Evolutionary conservation across 1,140 invertebrate species (phyloP).

Genomic region (Oppia nitens): DNA sequence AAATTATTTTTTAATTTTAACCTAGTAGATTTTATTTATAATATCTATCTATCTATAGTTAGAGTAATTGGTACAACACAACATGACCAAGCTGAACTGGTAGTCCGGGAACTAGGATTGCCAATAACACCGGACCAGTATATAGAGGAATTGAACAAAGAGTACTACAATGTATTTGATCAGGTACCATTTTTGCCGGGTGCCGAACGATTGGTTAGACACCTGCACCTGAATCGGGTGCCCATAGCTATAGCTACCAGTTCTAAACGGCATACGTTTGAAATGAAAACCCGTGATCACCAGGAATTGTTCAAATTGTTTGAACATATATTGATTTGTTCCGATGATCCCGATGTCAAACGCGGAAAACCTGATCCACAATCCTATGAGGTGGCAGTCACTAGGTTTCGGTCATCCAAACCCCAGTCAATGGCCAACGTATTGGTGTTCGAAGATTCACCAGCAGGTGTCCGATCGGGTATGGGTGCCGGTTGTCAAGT

Average conservation of each 20-base stretch:
- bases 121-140: conserved; percentile 10
- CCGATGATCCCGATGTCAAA: conserved; percentile 15
- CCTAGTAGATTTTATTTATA: too few relatives aligned
- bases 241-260: conserved; percentile 16
- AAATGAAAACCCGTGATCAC: conserved; percentile 7
- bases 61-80: conserved; percentile 3
- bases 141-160: background rate
- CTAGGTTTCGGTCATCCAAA: background rate
- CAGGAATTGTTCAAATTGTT: conserved; percentile 13
- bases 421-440: conserved; percentile 7
- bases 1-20: too few relatives aligned
- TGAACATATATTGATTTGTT: conserved; percentile 16
- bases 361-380: conserved; percentile 17
- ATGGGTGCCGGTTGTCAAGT: conserved; percentile 15
- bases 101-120: conserved; percentile 3
- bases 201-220: conserved; percentile 12
- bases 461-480: conserved; percentile 12
- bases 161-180: conserved; percentile 11
- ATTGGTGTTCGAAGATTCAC: conserved; percentile 19
- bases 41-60: too few relatives aligned
- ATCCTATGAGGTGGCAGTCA: conserved; percentile 12
- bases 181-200: conserved; percentile 17
- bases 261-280: background rate
- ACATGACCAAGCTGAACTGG: background rate
- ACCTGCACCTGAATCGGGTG: conserved; percentile 10